Base-by-base conservation (phyloP, 1,140 invertebrate genomes). In the Drosophila tropicalis region DNA sequence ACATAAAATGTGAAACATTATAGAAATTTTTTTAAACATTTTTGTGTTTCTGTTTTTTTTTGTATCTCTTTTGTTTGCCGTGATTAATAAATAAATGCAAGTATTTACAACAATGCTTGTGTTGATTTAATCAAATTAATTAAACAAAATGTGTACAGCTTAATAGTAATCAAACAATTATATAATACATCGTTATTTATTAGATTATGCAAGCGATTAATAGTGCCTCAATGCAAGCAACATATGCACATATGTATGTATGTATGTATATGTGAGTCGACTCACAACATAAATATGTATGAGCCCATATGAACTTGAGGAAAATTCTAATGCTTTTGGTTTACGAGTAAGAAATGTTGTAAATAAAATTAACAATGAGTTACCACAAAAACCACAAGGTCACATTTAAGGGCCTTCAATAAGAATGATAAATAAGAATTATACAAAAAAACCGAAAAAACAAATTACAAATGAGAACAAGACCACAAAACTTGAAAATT, bases 201-300 rank as follows among this genome's bases (percentile, higher is more conserved):
- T 83, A 73, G 75, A 75, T 82, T 79, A 73, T 63, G 75, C 80
- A 51, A 51, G 77, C 79, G 70, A 71, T 83, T 79, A 79, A 71
- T 79, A 70, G 68, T 75, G 72, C 61, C 71, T 82, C 80, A 82
- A 82, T 82, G 80, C 71, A 72, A 83, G 73, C 66, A 58, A 62
- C 72, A 77, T 80, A 69, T 76, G 78, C 40, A 64, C 62, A 13
- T 47, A 66, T n/a, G n/a, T n/a, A n/a, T n/a, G n/a, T n/a, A n/a
- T n/a, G n/a, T n/a, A n/a, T n/a, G n/a, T n/a, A n/a, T 56, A 34
- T 57, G 61, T 70, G 58, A 9, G 44, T 47, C 17, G 9, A 12
- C 44, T 9, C 15, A 47, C 15, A 51, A 12, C 56, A 39, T 51
- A 44, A 61, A 32, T 22, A 39, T 39, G 40, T 58, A 40, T 54